These are phyloP conservation scores for Palythoa caribaeorum DNA, from an alignment of 92 coral and sea anemone species.

Conservation along the genomic window DNA sequence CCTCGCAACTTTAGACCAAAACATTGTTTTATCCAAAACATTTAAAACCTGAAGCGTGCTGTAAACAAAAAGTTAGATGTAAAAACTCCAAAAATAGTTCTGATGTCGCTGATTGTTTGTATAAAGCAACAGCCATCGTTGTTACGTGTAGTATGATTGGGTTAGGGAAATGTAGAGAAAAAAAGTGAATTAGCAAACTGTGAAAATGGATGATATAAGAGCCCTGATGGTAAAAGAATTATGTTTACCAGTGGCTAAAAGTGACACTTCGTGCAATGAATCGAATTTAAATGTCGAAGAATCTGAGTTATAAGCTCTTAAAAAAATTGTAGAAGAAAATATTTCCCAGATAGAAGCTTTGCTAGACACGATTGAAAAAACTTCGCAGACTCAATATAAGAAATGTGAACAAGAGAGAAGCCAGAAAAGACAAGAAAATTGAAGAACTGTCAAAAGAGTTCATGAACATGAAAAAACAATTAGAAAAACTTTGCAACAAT, in stretches of 20 bases:
- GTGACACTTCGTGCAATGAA: background rate
- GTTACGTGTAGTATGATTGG: constrained; percentile 17
- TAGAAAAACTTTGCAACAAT: constrained; percentile 14
- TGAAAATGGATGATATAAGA: constrained; percentile 37
- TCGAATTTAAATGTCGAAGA: background rate
- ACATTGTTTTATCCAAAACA: background rate
- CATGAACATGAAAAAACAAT: constrained; percentile 17
- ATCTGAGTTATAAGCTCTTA: constrained; percentile 25
- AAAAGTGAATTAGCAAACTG: constrained; percentile 9
- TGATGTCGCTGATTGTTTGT: constrained; percentile 15
- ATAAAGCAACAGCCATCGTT: constrained; percentile 15
- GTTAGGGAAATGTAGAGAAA: background rate
- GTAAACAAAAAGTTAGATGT: constrained; percentile 1
- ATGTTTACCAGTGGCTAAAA: constrained; percentile 27
- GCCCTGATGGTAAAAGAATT: constrained; percentile 25
- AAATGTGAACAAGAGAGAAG: constrained; percentile 47
- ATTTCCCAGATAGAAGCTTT: constrained; percentile 16
- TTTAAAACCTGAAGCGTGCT: constrained; percentile 25
- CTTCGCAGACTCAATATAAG: constrained; percentile 28
- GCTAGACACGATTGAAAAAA: constrained; percentile 30
- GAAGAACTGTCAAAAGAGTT: constrained; percentile 11
- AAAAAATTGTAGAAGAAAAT: constrained; percentile 23
- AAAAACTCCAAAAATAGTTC: background rate
- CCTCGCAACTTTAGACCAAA: constrained; percentile 11
- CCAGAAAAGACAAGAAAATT: constrained; percentile 36